Evolutionary conservation across 2,888 invertebrate genomes (phyloP).

Genomic region (Melinopterus prodromus): DNA sequence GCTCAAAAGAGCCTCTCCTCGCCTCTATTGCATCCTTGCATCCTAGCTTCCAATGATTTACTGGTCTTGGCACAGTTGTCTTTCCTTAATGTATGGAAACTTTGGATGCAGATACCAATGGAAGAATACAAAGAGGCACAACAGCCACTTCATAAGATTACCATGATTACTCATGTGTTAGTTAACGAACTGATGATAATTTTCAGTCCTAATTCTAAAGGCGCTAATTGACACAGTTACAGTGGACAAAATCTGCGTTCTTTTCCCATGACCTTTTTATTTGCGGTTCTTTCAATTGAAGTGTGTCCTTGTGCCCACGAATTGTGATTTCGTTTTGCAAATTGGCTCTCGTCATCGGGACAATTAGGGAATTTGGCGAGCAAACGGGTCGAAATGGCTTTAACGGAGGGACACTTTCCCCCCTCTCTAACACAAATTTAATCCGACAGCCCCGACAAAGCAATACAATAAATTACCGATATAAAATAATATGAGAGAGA

Average conservation of each 20-base stretch:
- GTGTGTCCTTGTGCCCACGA: background rate
- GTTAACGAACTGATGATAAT: too few species aligned
- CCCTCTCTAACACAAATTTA: slow-evolving; percentile 54
- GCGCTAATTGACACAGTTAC: too few species aligned
- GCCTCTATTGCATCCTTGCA: too few species aligned
- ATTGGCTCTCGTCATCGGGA: slow-evolving; percentile 11
- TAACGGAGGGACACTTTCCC: slow-evolving; percentile 42
- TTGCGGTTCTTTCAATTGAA: slow-evolving; percentile 13
- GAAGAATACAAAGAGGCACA: too few species aligned
- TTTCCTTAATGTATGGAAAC: too few species aligned
- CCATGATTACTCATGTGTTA: too few species aligned
- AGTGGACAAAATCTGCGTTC: slow-evolving; percentile 32
- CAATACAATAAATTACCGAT: slow-evolving; percentile 61
- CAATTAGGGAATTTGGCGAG: slow-evolving; percentile 18
- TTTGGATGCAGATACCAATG: too few species aligned
- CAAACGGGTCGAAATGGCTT: slow-evolving; percentile 33
- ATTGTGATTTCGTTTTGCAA: slow-evolving; percentile 6
- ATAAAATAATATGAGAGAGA: slow-evolving; percentile 61
- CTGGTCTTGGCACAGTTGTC: too few species aligned
- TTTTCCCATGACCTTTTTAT: background rate
- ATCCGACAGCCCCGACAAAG: slow-evolving; percentile 59
- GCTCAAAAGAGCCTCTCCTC: too few species aligned
- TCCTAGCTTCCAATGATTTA: too few species aligned
- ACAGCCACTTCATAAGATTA: too few species aligned
- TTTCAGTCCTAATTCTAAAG: too few species aligned